A percentile compares a stretch with the other conserved stretches of the same genome.
Evolutionary conservation across 2,888 invertebrate species (phyloP).

Genomic region (Ochlodes sylvanus): DNA sequence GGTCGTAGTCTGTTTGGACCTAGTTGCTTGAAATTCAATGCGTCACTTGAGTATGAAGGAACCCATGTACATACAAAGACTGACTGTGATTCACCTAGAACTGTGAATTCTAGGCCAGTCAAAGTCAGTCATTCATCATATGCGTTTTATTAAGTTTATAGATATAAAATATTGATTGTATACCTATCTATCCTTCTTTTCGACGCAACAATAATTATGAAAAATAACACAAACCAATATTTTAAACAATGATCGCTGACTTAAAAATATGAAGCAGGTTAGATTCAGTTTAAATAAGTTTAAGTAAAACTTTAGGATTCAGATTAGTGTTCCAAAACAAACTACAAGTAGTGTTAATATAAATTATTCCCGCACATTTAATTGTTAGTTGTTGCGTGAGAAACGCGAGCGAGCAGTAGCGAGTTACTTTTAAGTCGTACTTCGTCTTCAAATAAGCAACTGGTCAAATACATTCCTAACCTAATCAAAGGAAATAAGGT

Average conservation of each 20-base stretch:
- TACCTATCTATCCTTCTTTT: too few species aligned
- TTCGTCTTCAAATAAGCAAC: slow-evolving; percentile 48
- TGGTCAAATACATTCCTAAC: background rate
- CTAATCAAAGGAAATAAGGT: slow-evolving; percentile 49
- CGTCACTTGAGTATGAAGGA: too few species aligned
- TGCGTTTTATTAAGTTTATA: too few species aligned
- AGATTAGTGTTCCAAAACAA: slow-evolving; percentile 35
- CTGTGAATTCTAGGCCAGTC: too few species aligned
- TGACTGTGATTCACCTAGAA: too few species aligned
- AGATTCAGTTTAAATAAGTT: slow-evolving; percentile 32
- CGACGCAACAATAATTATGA: too few species aligned
- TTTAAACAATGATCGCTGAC: background rate
- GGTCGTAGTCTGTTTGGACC: too few species aligned
- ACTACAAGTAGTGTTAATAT: slow-evolving; percentile 64
- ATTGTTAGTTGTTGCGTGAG: slow-evolving; percentile 80
- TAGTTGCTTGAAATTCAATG: too few species aligned
- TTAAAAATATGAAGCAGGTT: background rate
- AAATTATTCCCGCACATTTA: slow-evolving; percentile 68
- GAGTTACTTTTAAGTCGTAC: slow-evolving; percentile 65
- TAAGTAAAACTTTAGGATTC: slow-evolving; percentile 33
- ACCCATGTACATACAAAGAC: too few species aligned
- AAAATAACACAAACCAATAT: too few species aligned
- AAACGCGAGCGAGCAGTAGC: slow-evolving; percentile 80
- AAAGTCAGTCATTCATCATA: too few species aligned
- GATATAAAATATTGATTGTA: too few species aligned